Conservation (phyloP, 2,113 vertebrate species). For the Megaptera novaeangliae region DNA sequence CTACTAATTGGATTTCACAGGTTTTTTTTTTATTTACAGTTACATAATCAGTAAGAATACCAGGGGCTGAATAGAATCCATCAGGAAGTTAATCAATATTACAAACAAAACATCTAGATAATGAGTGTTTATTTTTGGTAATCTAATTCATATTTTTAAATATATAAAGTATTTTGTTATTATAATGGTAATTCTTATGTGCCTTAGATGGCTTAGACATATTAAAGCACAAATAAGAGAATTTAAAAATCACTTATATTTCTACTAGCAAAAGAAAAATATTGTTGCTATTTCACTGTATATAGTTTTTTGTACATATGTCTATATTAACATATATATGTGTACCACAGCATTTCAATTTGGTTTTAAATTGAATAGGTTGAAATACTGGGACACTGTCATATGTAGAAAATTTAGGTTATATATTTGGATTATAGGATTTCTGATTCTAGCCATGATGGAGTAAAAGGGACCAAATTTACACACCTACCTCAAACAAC, state of each 20-base stretch:
- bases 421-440: neutral
- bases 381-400: neutral
- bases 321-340: neutral
- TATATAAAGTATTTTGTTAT: neutral
- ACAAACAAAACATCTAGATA: neutral
- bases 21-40: neutral
- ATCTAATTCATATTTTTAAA: constrained; percentile 14
- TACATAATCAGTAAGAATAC: neutral
- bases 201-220: neutral
- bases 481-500: neutral
- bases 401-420: neutral
- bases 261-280: neutral
- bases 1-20: neutral
- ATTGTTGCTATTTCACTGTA: neutral
- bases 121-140: neutral
- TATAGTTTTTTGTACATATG: neutral
- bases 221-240: neutral
- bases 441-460: neutral
- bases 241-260: neutral
- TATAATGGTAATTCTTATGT: neutral
- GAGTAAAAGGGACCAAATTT: neutral
- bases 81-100: neutral
- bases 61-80: neutral
- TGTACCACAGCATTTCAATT: neutral
- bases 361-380: neutral